phyloP scores from a whole-genome alignment of 2,113 vertebrate species.

The Xenopus laevis region DNA sequence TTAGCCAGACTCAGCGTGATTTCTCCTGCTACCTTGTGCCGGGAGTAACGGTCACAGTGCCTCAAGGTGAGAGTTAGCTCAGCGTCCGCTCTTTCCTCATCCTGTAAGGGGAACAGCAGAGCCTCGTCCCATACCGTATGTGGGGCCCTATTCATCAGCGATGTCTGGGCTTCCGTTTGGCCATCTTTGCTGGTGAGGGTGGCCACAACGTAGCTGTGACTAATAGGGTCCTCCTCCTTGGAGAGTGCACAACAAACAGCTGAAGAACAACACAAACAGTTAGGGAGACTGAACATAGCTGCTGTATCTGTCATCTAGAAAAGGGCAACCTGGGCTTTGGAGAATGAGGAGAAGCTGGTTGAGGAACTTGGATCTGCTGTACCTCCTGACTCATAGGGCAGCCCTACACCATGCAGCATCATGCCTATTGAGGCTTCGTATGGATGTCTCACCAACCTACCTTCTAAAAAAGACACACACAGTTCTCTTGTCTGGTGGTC shows the following conservation, averaged over 20 bases:
- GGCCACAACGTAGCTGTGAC: slow-evolving; percentile 74
- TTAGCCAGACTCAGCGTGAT: slow-evolving; percentile 71
- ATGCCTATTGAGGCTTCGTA: not conserved
- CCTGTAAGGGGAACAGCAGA: slow-evolving; percentile 63
- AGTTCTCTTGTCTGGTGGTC: slow-evolving; percentile 63
- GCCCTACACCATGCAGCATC: no score
- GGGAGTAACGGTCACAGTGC: slow-evolving; percentile 81
- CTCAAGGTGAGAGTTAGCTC: slow-evolving; percentile 72
- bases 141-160: slow-evolving; percentile 65
- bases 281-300: not conserved
- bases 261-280: slow-evolving; percentile 39
- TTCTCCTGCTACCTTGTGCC: slow-evolving; percentile 72
- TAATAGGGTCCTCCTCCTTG: slow-evolving; percentile 59
- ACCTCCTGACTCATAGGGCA: not conserved
- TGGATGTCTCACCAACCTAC: slow-evolving; percentile 52
- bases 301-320: not conserved
- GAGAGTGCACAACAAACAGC: slow-evolving; percentile 60
- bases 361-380: not conserved
- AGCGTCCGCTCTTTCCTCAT: slow-evolving; percentile 61
- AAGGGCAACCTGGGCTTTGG: no score
- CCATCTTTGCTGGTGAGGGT: slow-evolving; percentile 59
- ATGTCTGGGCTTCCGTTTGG: slow-evolving; percentile 69
- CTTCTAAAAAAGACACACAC: slow-evolving; percentile 70
- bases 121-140: slow-evolving; percentile 73
- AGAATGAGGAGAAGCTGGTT: no score